Percentiles rank a stretch among this genome's conserved stretches.
Evolutionary conservation across 2,797 vertebrate species (phyloP).

Genomic region (Crax fasciolata): DNA sequence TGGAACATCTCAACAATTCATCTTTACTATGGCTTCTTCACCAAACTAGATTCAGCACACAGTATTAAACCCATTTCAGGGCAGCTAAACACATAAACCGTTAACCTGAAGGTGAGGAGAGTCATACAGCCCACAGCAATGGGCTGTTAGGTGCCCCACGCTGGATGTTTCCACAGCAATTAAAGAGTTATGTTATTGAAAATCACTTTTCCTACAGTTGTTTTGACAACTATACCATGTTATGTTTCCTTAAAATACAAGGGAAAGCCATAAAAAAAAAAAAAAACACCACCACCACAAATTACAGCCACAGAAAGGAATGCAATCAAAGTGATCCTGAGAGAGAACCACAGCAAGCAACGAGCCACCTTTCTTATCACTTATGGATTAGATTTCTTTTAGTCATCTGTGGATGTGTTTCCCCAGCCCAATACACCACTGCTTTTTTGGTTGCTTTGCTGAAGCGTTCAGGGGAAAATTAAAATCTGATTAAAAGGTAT

Average conservation of each 20-base stretch:
- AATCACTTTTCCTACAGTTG: neutral
- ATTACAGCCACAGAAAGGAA: neutral
- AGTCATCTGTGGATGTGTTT: fast-evolving
- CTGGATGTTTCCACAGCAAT: neutral
- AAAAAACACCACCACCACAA: neutral
- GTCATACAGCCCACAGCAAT: neutral
- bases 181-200: neutral
- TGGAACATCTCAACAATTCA: neutral
- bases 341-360: neutral
- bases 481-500: neutral
- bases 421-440: neutral
- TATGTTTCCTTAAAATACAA: neutral
- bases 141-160: neutral
- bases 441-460: neutral
- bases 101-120: slow-evolving; percentile 16
- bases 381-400: neutral
- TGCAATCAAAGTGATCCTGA: fast-evolving
- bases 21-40: neutral
- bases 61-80: neutral
- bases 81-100: neutral
- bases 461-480: neutral
- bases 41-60: neutral
- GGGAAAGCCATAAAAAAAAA: neutral
- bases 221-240: neutral
- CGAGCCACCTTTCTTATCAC: neutral